These are phyloP conservation scores for Proteles cristata DNA, from an alignment of 2,113 vertebrate species.

Conservation along the genomic window DNA sequence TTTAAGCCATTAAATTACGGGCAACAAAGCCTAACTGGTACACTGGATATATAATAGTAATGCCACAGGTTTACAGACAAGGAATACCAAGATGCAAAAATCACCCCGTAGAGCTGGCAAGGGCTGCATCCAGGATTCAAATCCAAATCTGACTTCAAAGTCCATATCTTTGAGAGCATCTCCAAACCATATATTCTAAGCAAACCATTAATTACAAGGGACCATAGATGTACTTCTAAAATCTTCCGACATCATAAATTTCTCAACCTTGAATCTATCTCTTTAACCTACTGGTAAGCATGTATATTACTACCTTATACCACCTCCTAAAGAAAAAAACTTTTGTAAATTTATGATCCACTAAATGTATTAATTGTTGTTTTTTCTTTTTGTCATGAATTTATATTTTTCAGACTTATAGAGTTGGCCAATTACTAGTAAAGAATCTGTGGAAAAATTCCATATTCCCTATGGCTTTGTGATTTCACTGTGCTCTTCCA, in stretches of 20 bases:
- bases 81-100: constrained; percentile 37
- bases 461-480: background rate
- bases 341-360: background rate
- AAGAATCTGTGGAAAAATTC: background rate
- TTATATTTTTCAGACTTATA: background rate
- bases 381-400: background rate
- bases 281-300: background rate
- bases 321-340: background rate
- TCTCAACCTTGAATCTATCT: background rate
- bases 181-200: background rate
- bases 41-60: background rate
- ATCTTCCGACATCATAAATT: background rate
- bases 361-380: background rate
- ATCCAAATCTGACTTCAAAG: background rate
- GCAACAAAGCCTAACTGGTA: background rate
- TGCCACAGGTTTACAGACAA: background rate
- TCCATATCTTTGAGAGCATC: background rate
- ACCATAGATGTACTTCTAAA: background rate
- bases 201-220: background rate
- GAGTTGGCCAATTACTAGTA: background rate
- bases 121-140: background rate
- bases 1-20: background rate
- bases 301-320: background rate
- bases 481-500: background rate
- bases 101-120: background rate